These are phyloP conservation scores for Empis stercorea DNA, from an alignment of 2,888 invertebrate genomes.

Conservation along the genomic window DNA sequence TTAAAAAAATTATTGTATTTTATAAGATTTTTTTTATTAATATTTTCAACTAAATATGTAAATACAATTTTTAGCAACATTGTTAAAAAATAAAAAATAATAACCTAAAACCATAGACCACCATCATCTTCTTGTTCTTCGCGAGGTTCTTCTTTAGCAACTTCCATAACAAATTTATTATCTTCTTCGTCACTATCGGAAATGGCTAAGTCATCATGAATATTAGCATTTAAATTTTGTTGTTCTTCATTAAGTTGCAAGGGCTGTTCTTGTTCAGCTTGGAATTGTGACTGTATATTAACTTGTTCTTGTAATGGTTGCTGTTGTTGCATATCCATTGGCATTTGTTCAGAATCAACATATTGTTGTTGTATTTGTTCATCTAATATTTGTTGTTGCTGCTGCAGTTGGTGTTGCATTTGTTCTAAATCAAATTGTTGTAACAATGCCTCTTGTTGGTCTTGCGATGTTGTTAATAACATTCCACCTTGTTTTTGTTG, in stretches of 20 bases:
- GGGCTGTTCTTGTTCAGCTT: not conserved
- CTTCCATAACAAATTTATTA: constrained; percentile 14
- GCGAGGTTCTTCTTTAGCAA: constrained; percentile 10
- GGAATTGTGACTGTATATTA: not conserved
- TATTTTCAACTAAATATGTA: not conserved
- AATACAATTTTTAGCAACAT: not conserved
- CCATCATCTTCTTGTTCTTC: constrained; percentile 24
- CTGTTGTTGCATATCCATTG: not conserved
- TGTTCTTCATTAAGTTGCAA: constrained; percentile 15
- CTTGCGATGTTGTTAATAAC: too few species aligned
- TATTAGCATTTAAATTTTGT: constrained; percentile 13
- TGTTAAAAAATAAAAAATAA: not conserved
- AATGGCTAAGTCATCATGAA: constrained; percentile 55
- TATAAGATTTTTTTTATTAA: not conserved
- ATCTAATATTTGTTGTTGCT: not conserved
- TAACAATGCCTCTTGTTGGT: not conserved
- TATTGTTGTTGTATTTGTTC: not conserved
- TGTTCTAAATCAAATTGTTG: not conserved
- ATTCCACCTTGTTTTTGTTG: constrained; percentile 7
- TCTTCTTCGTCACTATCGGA: constrained; percentile 60
- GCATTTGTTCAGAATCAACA: not conserved
- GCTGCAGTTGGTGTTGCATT: not conserved
- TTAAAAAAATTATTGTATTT: not conserved
- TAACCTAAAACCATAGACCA: constrained; percentile 23
- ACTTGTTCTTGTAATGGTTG: not conserved